Conservation (phyloP, 2,888 invertebrate species). For the Coleophora deauratella region DNA sequence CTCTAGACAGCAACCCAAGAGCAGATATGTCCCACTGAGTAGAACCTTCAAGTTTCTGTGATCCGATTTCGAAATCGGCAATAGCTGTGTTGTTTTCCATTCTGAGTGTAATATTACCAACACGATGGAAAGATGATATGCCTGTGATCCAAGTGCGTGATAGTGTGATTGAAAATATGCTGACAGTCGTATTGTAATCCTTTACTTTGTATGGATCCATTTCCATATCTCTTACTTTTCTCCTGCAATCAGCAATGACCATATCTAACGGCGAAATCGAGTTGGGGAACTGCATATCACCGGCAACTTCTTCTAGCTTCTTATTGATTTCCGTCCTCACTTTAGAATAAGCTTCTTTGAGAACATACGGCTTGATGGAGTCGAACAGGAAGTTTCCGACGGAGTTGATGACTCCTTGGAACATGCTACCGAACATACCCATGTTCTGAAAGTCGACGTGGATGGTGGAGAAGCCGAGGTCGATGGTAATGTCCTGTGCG, state of each 20-base stretch:
- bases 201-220: conserved; percentile 85
- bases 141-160: conserved; percentile 86
- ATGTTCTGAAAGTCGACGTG: conserved; percentile 88
- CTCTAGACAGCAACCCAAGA: conserved; percentile 78
- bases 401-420: conserved; percentile 85
- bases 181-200: conserved; percentile 81
- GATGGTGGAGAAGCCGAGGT: conserved; percentile 83
- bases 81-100: conserved; percentile 82
- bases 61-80: conserved; percentile 82
- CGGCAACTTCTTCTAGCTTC: conserved; percentile 79
- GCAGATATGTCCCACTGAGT: conserved; percentile 86
- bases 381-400: conserved; percentile 88
- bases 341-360: conserved; percentile 84
- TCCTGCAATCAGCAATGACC: conserved; percentile 83
- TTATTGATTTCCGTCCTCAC: conserved; percentile 82
- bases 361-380: conserved; percentile 88
- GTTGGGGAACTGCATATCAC: conserved; percentile 83
- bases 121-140: conserved; percentile 85
- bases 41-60: conserved; percentile 83
- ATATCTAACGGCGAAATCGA: conserved; percentile 90
- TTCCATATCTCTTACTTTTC: conserved; percentile 76
- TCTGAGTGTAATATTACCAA: conserved; percentile 82
- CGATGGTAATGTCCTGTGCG: conserved; percentile 85
- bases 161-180: conserved; percentile 79
- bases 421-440: conserved; percentile 80